Evolutionary conservation across 2,113 vertebrate species (phyloP), one percentile per base, ranked within the genome.

Genomic region (Phoxinus phoxinus): DNA sequence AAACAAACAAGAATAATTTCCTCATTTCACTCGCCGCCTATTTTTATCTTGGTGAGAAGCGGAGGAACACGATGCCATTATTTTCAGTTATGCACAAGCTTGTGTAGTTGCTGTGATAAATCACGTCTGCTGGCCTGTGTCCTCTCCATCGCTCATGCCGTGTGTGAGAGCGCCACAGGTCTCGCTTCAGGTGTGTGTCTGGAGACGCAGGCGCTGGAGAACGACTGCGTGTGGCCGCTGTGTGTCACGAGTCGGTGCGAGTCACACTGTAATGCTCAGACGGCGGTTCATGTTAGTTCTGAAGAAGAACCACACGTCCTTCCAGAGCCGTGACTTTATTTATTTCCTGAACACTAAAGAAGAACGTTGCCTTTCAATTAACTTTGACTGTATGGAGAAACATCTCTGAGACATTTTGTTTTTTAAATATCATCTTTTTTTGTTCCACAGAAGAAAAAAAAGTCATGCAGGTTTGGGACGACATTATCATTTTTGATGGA

Each of bases 51-150:
- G 83, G 32, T 73, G 13, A 75, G 8, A 9, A 41, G 30, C 32
- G 19, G 6, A 37, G 25, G n/a, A 81, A 2, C n/a, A 46, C 17
- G 72, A 80, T 25, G 46, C 25, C 7, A 80, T 83, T 80, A 82
- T 84, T 89, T 83, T 48, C 35, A 59, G 69, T 78, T 73, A 78
- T 83, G 88, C 88, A 87, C 51, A 41, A 69, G 72, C 53, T 35
- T 84, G 56, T 87, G 17, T 56, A 56, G 84, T 51, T 10, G 27
- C 53, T 19, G 84, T 69, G n/a, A 86, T 87, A 75, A 35, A 81
- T 86, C 88, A 84, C 2, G 19, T 44, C 41, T 32, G 58, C 67
- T 51, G 78, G 67, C 53, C 56, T 46, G 77, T 48, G 17, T 56
- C n/a, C 51, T 0, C 12, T 0, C 37, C 77, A 81, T 76, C 44